Evolutionary conservation across 2,797 vertebrate species (phyloP), one percentile per base, ranked within the genome.

Genomic region (Acomys russatus): DNA sequence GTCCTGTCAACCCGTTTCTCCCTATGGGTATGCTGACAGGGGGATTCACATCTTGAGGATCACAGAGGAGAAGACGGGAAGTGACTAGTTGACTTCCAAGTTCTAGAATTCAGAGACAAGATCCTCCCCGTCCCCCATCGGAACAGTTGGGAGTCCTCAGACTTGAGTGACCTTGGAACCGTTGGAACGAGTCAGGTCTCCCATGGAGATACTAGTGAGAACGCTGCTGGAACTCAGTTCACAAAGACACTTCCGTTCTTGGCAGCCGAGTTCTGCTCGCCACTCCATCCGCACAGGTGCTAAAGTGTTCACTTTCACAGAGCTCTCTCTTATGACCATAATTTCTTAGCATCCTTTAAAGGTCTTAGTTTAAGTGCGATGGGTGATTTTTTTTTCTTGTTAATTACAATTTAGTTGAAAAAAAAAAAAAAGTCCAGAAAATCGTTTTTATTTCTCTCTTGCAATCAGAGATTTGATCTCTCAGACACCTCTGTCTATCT

Each of bases 61-160:
- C 38, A 59, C 79, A 6, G 15, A 51, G 51, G 9, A 63, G 91
- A 71, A 95, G 59, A 77, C 33, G 35, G 44, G 54, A 95, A 89
- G 20, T 51, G 35, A 14, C 2, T 7, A 70, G 63, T 74, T 89
- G 33, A 2, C 59, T 90, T 73, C 88, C 51, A 88, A 93, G 49
- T 84, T 94, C 79, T 92, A 51, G 73, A 74, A 30, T 23, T 95
- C 79, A 77, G 63, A 96, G 70, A 23, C 84, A 61, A 92, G 71
- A 56, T 44, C 44, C 44, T 44, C 44, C 44, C 44, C 44, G 4
- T 4, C 44, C 44, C 44, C 44, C 44, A 44, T 44, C 3, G 44
- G 44, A 44, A 44, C 44, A 44, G 30, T 38, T 71, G 44, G 56
- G 59, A 15, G 33, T n/a, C 56, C 49, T 59, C 44, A 74, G n/a